Evolutionary conservation across 2,888 invertebrate genomes (phyloP).

Genomic region (Camptogramma bilineatum): DNA sequence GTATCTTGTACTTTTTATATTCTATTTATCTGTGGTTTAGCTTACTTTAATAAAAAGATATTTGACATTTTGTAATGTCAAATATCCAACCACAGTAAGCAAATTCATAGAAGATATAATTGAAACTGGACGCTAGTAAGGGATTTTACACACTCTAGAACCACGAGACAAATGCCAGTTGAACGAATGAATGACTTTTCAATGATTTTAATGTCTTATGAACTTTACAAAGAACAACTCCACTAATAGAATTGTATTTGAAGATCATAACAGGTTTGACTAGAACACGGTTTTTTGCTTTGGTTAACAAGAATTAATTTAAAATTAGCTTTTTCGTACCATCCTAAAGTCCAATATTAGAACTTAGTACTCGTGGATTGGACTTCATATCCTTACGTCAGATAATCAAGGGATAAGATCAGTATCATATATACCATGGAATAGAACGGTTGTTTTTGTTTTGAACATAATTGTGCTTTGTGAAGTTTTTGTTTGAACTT

Average conservation of each 20-base stretch:
- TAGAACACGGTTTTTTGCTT: slow-evolving; percentile 13
- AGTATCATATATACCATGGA: slow-evolving; percentile 11
- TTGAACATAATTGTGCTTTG: not conserved
- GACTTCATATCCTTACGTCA: not conserved
- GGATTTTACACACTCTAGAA: too few relatives aligned
- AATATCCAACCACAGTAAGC: too few relatives aligned
- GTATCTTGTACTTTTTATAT: too few relatives aligned
- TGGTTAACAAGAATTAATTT: not conserved
- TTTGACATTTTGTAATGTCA: too few relatives aligned
- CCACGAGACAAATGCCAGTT: not conserved
- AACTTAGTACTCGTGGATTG: slow-evolving; percentile 5
- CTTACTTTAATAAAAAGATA: too few relatives aligned
- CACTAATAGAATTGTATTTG: slow-evolving; percentile 4
- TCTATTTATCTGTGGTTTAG: too few relatives aligned
- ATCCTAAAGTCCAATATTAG: slow-evolving; percentile 4
- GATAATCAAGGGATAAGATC: slow-evolving; percentile 2
- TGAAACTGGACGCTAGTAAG: too few relatives aligned
- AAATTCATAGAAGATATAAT: too few relatives aligned
- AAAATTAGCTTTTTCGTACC: slow-evolving; percentile 6
- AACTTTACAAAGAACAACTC: not conserved
- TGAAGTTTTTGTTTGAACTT: not conserved
- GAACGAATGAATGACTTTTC: not conserved
- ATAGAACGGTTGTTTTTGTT: slow-evolving; percentile 12
- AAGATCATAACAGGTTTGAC: slow-evolving; percentile 14
- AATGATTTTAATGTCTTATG: not conserved